Conservation (phyloP, 2,797 vertebrate species). For the Aeoliscus strigatus region DNA sequence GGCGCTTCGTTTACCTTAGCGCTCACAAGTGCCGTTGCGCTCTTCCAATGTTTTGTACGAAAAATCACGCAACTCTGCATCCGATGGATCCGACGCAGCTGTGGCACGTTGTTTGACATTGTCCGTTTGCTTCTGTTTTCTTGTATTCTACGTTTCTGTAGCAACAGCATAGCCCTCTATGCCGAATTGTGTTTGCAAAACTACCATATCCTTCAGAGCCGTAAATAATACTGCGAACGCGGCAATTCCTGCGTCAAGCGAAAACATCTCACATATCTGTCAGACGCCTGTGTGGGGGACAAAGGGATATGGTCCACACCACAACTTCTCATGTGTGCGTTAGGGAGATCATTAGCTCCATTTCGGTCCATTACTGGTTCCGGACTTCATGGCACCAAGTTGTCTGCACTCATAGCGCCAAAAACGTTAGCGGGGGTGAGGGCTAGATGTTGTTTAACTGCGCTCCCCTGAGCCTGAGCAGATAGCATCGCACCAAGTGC, state of each 20-base stretch:
- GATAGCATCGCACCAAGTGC: slow-evolving; percentile 65
- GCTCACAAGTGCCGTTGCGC: too few species aligned
- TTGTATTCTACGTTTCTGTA: slow-evolving; percentile 10
- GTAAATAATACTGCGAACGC: too few species aligned
- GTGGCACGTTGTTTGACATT: slow-evolving; percentile 15
- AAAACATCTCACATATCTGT: too few species aligned
- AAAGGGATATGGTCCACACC: slow-evolving; percentile 21
- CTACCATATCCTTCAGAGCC: too few species aligned
- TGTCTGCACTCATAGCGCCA: slow-evolving; percentile 60
- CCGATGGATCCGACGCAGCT: slow-evolving; percentile 29
- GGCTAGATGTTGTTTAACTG: slow-evolving; percentile 35
- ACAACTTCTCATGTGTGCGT: slow-evolving; percentile 47
- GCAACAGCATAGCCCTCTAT: too few species aligned
- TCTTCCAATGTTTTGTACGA: too few species aligned
- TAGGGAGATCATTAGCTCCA: slow-evolving; percentile 49
- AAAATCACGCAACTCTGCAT: slow-evolving; percentile 13
- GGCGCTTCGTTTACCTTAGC: too few species aligned
- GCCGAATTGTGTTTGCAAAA: too few species aligned
- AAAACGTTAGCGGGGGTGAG: slow-evolving; percentile 21
- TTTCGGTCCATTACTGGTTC: slow-evolving; percentile 59
- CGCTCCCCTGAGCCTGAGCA: slow-evolving; percentile 40
- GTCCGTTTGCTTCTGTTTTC: slow-evolving; percentile 1
- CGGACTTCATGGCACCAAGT: slow-evolving; percentile 63
- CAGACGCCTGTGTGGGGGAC: too few species aligned
- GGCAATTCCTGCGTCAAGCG: too few species aligned